Base-by-base conservation (phyloP, 1,140 invertebrate species). In the Hypothenemus hampei region DNA sequence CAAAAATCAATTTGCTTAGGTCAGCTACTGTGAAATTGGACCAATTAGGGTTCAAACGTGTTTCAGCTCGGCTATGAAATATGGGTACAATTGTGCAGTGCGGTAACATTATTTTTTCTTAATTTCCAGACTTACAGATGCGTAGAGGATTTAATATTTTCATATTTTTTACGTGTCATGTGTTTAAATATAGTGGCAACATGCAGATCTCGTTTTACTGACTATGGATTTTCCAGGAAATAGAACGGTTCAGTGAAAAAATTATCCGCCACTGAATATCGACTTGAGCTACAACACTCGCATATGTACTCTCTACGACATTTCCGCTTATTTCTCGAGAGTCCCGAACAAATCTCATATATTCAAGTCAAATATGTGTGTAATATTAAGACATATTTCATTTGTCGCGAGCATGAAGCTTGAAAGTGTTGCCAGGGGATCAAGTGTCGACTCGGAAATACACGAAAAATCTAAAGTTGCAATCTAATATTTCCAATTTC, bases 341-440 rank as follows among this genome's bases (percentile, higher is more conserved):
- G 50, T 26, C 50, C 33, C 33, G 39, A 53, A 53, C 50, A 53
- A 53, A 53, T 53, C 50, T 53, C 50, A 53, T 53, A 53, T 53
- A 53, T 53, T 53, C 50, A 43, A 53, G 50, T 53, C 50, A 44
- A 53, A 53, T 53, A 53, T 53, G 50, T 43, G 50, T 53, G 50
- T 44, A 53, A 44, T 44, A 53, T 53, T 41, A 53, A 53, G 50
- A 53, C 50, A 53, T 53, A 53, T 53, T 53, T 53, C 50, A 53
- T 53, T 53, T 53, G 13, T 18, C 40, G n/a, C 22, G 20, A 22
- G 33, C 39, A 22, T 21, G 50, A 44, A 41, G 29, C 22, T 44
- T 31, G 21, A 53, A 53, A 47, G 23, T 44, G 40, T 31, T 44
- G 50, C n/a, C 50, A 33, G 3, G 39, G 50, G 39, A 44, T 43